Evolutionary conservation across 2,888 invertebrate genomes (phyloP), one percentile per base, ranked within the genome.

Genomic region (Mellilla xanthometata): DNA sequence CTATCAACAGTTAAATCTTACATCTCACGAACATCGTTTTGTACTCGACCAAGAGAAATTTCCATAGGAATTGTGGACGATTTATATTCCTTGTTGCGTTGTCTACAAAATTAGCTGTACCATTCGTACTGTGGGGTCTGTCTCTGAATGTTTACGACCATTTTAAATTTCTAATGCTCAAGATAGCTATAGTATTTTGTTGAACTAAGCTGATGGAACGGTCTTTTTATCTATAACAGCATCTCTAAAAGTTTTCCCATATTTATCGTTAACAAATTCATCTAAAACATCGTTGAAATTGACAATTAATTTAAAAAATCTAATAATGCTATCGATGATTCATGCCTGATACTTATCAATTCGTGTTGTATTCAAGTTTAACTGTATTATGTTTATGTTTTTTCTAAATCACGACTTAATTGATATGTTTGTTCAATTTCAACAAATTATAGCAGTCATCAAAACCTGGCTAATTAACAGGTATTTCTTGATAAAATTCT

Each of bases 71-170:
- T 57, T 45, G 50, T 50, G 38, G 44, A 28, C 46, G 40, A 43
- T 56, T 56, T 54, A 54, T 46, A 57, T 57, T 57, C 54, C 32
- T 39, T 22, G 24, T 34, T 47, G 45, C 39, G 54, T 57, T 57
- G 56, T 57, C 54, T 57, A 46, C 15, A 24, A n/a, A n/a, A n/a
- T n/a, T n/a, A n/a, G n/a, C 41, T 24, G 30, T n/a, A 33, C 35
- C 53, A 33, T 43, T 42, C 33, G 49, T 49, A 51, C 33, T 54
- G 53, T 53, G 49, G 45, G 54, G 53, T 49, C 49, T 45, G 13
- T 24, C 15, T 48, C 35, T 47, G 45, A 38, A 50, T 49, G 40
- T 52, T 54, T 52, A 54, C 51, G 49, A 43, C 41, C 42, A 26
- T 43, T 49, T 46, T 45, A 54, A 44, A 49, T 54, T 43, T 51